phyloP scores from a whole-genome alignment of 2,797 vertebrate species.

The Myotis planiceps region DNA sequence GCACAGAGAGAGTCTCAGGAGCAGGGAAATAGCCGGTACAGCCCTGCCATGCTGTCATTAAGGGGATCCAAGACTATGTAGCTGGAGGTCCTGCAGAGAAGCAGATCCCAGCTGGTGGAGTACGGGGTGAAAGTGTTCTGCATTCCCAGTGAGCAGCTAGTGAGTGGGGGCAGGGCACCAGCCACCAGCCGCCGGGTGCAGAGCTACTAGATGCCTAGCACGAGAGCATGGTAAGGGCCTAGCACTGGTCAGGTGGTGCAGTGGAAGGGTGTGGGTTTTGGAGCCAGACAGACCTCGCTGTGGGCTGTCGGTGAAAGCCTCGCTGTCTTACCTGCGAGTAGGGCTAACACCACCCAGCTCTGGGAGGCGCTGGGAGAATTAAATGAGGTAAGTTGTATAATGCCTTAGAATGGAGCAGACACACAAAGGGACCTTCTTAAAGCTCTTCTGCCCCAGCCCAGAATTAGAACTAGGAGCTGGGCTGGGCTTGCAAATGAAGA shows the following conservation, averaged over 20 bases:
- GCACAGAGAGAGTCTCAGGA: background rate
- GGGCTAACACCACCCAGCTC: background rate
- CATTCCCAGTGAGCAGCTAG: background rate
- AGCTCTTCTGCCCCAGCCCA: background rate
- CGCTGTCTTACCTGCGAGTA: background rate
- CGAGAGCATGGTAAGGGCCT: background rate
- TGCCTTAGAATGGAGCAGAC: background rate
- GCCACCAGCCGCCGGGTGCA: background rate
- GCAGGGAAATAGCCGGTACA: background rate
- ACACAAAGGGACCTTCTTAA: background rate
- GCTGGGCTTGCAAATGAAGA: background rate
- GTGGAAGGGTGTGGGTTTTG: background rate
- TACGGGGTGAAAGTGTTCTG: background rate
- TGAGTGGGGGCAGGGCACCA: background rate
- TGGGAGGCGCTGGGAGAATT: background rate
- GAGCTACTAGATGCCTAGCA: background rate
- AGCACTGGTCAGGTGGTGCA: background rate
- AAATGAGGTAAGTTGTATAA: background rate
- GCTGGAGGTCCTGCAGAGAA: background rate
- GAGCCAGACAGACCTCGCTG: background rate
- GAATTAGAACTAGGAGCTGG: background rate
- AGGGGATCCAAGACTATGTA: background rate
- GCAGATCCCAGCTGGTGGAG: background rate
- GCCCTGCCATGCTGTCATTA: background rate
- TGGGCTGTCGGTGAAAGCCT: background rate